Percentiles rank a stretch among this genome's conserved stretches.
Evolutionary conservation across 2,888 invertebrate genomes (phyloP).

Genomic region (Archips xylosteana): DNA sequence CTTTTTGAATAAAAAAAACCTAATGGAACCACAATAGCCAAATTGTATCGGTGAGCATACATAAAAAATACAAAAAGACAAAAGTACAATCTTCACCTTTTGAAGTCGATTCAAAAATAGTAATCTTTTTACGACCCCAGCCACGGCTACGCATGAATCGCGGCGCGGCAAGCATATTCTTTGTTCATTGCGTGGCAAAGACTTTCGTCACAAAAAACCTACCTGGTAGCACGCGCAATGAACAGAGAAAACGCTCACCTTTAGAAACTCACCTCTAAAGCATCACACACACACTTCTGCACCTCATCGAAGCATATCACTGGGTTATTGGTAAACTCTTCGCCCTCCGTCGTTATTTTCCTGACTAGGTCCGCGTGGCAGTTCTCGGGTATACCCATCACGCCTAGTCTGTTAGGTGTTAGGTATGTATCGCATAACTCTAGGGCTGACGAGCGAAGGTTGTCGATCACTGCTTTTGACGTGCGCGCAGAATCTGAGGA

Average conservation of each 20-base stretch:
- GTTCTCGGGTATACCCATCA: conserved; percentile 72
- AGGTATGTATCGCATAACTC: conserved; percentile 76
- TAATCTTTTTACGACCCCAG: too few species aligned
- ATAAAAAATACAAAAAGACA: too few species aligned
- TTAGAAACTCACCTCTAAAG: conserved; percentile 73
- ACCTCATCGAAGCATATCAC: conserved; percentile 95
- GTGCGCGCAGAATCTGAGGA: conserved; percentile 67
- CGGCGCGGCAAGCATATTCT: too few species aligned
- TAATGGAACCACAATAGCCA: too few species aligned
- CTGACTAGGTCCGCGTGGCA: conserved; percentile 74
- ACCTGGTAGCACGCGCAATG: not conserved
- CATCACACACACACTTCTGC: conserved; percentile 88
- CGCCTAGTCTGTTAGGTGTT: conserved; percentile 63
- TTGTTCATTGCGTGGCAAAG: not conserved
- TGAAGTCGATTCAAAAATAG: too few species aligned
- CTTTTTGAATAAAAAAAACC: too few species aligned
- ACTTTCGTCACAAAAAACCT: too few species aligned
- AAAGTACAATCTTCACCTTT: too few species aligned
- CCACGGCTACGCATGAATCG: too few species aligned
- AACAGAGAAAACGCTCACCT: not conserved
- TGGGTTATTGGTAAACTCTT: conserved; percentile 74
- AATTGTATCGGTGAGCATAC: too few species aligned
- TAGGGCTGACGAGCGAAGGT: conserved; percentile 73
- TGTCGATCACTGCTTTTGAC: conserved; percentile 75
- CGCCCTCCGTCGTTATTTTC: conserved; percentile 77